Conservation (phyloP, 2,797 vertebrate species). For the Nyctalus aviator region DNA sequence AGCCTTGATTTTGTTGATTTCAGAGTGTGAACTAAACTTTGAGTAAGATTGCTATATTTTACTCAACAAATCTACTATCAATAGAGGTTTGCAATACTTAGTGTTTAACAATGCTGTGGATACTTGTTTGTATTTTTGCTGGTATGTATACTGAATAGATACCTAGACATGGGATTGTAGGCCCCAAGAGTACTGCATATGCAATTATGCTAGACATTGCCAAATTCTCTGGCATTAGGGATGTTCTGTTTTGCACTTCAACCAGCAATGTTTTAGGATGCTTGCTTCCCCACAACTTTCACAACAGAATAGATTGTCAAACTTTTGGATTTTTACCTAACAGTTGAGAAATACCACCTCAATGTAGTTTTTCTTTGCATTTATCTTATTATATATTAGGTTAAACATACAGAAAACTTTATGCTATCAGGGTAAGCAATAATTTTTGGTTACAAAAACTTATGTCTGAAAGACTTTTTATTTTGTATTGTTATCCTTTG, state of each 20-base stretch:
- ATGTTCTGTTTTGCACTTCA: constrained; percentile 9
- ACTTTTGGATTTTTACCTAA: background rate
- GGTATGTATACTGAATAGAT: background rate
- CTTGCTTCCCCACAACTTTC: background rate
- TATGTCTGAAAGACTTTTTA: background rate
- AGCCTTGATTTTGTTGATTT: background rate
- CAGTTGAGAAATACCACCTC: background rate
- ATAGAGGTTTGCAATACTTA: background rate
- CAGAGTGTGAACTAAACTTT: background rate
- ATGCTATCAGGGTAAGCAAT: background rate
- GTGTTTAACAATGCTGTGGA: background rate
- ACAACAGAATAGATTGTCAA: background rate
- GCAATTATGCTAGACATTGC: background rate
- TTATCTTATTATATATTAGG: background rate
- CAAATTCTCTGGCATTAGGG: background rate
- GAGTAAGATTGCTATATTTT: background rate
- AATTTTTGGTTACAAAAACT: background rate
- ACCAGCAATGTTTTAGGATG: background rate
- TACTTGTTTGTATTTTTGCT: background rate
- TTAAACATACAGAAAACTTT: background rate
- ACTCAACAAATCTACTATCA: background rate
- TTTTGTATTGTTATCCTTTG: background rate
- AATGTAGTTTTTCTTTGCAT: background rate
- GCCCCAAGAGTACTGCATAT: background rate
- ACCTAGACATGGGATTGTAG: background rate